phyloP scores from a whole-genome alignment of 2,113 vertebrate species.

The Acanthochromis polyacanthus region DNA sequence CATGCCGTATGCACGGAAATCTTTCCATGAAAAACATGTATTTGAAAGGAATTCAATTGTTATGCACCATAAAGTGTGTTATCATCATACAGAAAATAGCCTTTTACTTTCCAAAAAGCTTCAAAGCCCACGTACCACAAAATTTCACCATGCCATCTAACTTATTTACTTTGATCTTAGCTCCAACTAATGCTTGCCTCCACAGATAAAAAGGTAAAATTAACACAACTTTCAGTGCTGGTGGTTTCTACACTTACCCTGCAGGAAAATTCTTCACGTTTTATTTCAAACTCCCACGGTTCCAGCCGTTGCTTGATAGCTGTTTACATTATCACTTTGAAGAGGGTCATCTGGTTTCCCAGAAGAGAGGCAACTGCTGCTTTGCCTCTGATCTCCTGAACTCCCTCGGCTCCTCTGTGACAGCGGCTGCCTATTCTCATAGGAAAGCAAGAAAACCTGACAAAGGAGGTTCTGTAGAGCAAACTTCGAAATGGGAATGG shows the following conservation, averaged over 20 bases:
- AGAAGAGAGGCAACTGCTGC: constrained; percentile 66
- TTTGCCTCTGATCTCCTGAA: constrained; percentile 75
- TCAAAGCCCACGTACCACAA: constrained; percentile 19
- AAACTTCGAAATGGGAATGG: constrained; percentile 44
- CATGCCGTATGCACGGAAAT: neutral
- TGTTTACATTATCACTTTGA: constrained; percentile 81
- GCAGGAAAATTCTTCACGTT: constrained; percentile 60
- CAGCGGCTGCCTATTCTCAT: constrained; percentile 76
- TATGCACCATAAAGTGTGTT: neutral
- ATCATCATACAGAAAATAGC: constrained; percentile 17
- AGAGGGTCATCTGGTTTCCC: constrained; percentile 75
- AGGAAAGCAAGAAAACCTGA: constrained; percentile 61
- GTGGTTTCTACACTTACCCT: constrained; percentile 46
- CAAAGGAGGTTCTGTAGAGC: constrained; percentile 62
- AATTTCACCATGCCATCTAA: constrained; percentile 15
- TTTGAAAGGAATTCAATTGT: neutral
- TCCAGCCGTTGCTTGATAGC: constrained; percentile 57
- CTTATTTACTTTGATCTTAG: constrained; percentile 34
- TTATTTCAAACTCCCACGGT: constrained; percentile 71
- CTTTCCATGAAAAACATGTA: neutral
- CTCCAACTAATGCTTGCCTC: neutral
- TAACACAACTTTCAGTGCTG: constrained; percentile 52
- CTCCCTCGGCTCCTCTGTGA: constrained; percentile 69
- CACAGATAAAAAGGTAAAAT: constrained; percentile 14
- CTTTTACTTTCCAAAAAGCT: constrained; percentile 9